Base-by-base conservation (phyloP, 2,888 invertebrate species). In the Platycheirus albimanus region DNA sequence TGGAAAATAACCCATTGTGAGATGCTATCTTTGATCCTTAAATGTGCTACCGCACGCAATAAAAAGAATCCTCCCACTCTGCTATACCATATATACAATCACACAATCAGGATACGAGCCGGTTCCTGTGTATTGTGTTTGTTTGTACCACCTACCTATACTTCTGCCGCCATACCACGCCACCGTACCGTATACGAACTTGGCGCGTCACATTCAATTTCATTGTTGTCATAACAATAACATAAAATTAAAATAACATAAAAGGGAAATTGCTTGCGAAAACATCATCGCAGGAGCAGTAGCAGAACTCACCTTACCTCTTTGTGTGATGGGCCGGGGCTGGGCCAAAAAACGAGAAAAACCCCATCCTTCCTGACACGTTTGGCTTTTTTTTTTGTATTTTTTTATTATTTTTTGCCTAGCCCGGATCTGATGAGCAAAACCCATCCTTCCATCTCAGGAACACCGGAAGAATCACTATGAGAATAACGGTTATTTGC, bases 211-310 rank as follows among this genome's bases (percentile, higher is more conserved):
- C 88, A 90, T 90, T 90, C 89, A 90, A 90, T 90, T 90, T 90
- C 90, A 90, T 90, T 90, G 90, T 83, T 90, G 89, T 90, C 90
- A 90, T 90, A 90, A 90, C 90, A 90, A 90, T 90, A 90, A 90
- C 90, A 90, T 90, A 90, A 90, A 90, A 90, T 90, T 90, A 90
- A 90, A 90, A 90, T 89, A 90, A 90, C 90, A 90, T 90, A 89
- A 90, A 90, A 89, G 88, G 89, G 89, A 90, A 90, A 90, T 90
- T 89, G 90, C 88, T 90, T 89, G 88, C 88, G 85, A 86, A 85
- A 86, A 85, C 83, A 83, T 83, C 83, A 83, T 78, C 72, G 72
- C 76, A 75, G 75, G 7, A 41, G 56, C 54, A 56, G 33, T 33
- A 54, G 56, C 20, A 56, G 41, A 61, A 72, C 45, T 83, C 78